Evolutionary conservation across 2,113 vertebrate species (phyloP).

Genomic region (Ammospiza nelsoni): DNA sequence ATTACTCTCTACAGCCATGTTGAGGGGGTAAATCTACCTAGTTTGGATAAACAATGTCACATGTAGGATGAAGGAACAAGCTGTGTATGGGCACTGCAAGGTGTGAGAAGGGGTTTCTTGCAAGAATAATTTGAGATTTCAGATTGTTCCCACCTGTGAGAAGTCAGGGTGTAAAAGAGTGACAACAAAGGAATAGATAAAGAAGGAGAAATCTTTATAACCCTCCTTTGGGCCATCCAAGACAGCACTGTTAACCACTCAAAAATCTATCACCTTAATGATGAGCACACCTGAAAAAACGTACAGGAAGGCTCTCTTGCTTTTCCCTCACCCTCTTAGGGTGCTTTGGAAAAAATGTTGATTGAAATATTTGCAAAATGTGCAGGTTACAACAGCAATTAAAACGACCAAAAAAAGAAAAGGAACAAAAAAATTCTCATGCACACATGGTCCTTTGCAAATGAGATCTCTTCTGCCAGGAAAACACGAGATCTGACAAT

Average conservation of each 20-base stretch:
- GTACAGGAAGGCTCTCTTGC: not conserved
- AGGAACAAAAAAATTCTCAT: not conserved
- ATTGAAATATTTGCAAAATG: not conserved
- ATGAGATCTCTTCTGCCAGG: constrained; percentile 25
- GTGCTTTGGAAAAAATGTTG: not conserved
- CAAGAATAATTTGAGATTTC: not conserved
- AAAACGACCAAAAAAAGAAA: not conserved
- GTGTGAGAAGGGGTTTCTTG: not conserved
- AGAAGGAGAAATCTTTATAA: not conserved
- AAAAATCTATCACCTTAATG: not conserved
- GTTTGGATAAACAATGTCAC: not conserved
- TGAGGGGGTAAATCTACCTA: not conserved
- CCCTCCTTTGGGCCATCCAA: not conserved
- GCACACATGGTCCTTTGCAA: constrained; percentile 19
- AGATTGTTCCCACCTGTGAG: not conserved
- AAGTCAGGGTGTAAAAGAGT: not conserved
- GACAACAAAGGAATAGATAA: not conserved
- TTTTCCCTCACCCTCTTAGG: not conserved
- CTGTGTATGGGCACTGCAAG: not conserved
- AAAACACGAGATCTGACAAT: constrained; percentile 7
- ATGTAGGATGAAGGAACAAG: not conserved
- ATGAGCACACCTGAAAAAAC: not conserved
- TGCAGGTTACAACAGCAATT: not conserved
- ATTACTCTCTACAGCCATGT: not conserved
- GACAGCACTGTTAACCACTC: not conserved